Conservation (phyloP, 23 tunicate species). For the Corella eumyota region DNA sequence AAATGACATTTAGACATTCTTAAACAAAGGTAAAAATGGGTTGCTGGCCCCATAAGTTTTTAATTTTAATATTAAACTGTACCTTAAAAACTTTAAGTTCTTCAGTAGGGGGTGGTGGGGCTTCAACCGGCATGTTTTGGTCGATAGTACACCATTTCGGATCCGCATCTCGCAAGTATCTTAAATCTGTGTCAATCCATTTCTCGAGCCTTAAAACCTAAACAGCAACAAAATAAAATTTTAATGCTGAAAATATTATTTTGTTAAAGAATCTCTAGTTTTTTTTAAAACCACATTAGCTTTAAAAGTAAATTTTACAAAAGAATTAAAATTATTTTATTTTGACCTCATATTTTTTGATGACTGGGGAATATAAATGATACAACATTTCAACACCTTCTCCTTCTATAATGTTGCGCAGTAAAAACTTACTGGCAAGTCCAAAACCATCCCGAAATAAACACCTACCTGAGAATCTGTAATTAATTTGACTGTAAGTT, state of each 20-base stretch:
- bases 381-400: slow-evolving; percentile 68
- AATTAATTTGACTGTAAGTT: background rate
- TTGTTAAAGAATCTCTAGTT: too few relatives aligned
- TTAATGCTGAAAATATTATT: too few relatives aligned
- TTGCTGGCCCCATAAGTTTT: background rate
- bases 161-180: slow-evolving; percentile 75
- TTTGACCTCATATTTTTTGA: slow-evolving; percentile 55
- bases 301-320: too few relatives aligned
- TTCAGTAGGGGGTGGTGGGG: slow-evolving; percentile 52
- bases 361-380: slow-evolving; percentile 53
- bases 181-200: slow-evolving; percentile 87
- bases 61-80: background rate
- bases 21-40: background rate
- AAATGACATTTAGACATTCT: background rate
- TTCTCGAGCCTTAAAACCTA: slow-evolving; percentile 78
- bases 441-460: slow-evolving; percentile 87
- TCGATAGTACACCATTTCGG: slow-evolving; percentile 41
- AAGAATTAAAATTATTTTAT: too few relatives aligned
- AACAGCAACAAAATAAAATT: background rate
- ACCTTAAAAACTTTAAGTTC: slow-evolving; percentile 51
- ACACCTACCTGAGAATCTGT: slow-evolving; percentile 65
- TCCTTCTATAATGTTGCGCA: slow-evolving; percentile 67
- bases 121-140: slow-evolving; percentile 66
- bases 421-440: slow-evolving; percentile 60
- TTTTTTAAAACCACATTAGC: too few relatives aligned